A percentile compares a stretch with the other conserved stretches of the same genome.
These are phyloP conservation scores for Uria lomvia DNA, from an alignment of 2,113 vertebrate species.

Conservation along the genomic window DNA sequence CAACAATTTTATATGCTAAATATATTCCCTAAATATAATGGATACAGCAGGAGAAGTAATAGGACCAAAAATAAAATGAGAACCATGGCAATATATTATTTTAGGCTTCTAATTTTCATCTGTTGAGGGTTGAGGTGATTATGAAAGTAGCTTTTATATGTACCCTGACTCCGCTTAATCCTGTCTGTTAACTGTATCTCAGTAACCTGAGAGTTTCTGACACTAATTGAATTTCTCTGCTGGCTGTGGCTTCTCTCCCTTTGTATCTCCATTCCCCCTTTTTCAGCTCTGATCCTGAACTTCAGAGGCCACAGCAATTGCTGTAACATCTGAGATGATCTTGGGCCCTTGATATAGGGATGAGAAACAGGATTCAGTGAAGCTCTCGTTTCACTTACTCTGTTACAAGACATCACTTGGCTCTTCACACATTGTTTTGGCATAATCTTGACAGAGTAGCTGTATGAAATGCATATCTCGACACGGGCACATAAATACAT, in stretches of 20 bases:
- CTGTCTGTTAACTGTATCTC: neutral
- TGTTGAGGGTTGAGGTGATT: neutral
- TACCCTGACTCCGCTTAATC: neutral
- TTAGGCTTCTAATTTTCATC: neutral
- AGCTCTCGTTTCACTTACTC: neutral
- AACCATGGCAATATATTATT: neutral
- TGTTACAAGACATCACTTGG: slow-evolving; percentile 23
- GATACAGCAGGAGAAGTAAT: neutral
- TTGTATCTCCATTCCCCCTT: neutral
- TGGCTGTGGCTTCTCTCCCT: neutral
- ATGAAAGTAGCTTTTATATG: neutral
- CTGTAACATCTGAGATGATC: neutral
- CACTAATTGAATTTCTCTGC: neutral
- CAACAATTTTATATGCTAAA: neutral
- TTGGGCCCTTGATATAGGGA: neutral
- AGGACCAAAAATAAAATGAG: neutral
- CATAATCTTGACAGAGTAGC: slow-evolving; percentile 47
- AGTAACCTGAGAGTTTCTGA: neutral
- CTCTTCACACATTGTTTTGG: slow-evolving; percentile 46
- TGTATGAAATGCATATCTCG: neutral
- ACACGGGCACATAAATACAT: slow-evolving; percentile 27
- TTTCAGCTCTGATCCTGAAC: neutral
- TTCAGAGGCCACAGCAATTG: neutral
- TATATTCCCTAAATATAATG: neutral
- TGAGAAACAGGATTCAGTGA: neutral